Base-by-base conservation (phyloP, 2,797 vertebrate genomes). In the Tapera naevia region DNA sequence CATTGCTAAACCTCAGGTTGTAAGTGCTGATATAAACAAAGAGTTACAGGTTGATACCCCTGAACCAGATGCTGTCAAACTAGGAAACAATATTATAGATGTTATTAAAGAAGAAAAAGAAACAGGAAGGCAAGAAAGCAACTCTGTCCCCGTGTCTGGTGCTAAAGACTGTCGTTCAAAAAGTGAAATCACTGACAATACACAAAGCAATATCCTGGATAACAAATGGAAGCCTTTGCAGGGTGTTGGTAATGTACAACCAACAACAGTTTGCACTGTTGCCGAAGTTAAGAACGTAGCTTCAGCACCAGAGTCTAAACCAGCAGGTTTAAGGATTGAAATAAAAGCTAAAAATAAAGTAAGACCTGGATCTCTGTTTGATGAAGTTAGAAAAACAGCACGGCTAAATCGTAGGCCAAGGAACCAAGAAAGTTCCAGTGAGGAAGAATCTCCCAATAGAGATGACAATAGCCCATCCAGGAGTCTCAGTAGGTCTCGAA, bases 211-310 rank as follows among this genome's bases (percentile, higher is more conserved):
- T 67, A 81, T 56, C 1, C 48, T 88, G 9, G 98, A 99, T 91
- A 98, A 99, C 56, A 99, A 99, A 89, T 99, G 99, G 99, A 99
- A 98, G 88, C 99, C 99, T 43, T 95, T 99, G 81, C 99, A 98
- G 94, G 99, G 98, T 25, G 98, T 96, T 72, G 97, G 98, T 8
- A 97, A 97, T 6, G 50, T 97, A 7, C 98, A 98, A 22, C 81
- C 95, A 13, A 50, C 96, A 2, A 76, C 95, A 17, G 5, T 96
- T 3, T 84, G 72, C 58, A 58, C 90, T 5, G 22, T 91, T 4
- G 30, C 90, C 1, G 95, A 97, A 24, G 48, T 93, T 4, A 99
- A 97, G 92, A 96, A 74, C 8, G 13, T 85, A 33, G 56, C 83
- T 22, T 62, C 97, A 30, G 94, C 89, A 11, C 97, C 98, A 11